Percentiles rank a stretch among this genome's conserved stretches.
These are phyloP conservation scores for Catharus fuscescens DNA, from an alignment of 2,113 vertebrate genomes.

Conservation along the genomic window DNA sequence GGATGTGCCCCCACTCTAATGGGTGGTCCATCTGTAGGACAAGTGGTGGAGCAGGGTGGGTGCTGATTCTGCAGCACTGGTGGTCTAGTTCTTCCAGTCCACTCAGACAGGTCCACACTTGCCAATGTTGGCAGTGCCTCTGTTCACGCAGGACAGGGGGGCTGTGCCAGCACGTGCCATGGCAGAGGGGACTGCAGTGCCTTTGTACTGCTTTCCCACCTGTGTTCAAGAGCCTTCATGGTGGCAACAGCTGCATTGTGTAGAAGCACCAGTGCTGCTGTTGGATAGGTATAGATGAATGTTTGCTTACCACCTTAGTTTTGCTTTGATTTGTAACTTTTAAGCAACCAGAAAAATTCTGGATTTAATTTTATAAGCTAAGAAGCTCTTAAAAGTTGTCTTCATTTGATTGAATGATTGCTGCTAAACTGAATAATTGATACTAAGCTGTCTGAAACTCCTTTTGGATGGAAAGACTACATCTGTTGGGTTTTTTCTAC, in stretches of 20 bases:
- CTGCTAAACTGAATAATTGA: neutral
- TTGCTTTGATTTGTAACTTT: neutral
- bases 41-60: neutral
- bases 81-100: neutral
- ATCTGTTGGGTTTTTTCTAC: neutral
- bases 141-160: neutral
- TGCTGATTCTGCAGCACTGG: neutral
- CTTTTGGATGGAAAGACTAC: neutral
- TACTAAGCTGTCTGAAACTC: neutral
- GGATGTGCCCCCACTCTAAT: neutral
- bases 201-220: neutral
- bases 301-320: neutral
- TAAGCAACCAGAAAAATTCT: neutral
- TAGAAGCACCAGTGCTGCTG: neutral
- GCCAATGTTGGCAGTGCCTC: neutral
- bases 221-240: fast-evolving
- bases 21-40: fast-evolving
- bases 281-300: neutral
- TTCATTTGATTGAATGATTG: neutral
- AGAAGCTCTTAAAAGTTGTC: neutral
- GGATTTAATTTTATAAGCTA: neutral
- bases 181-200: fast-evolving
- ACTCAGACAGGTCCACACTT: fast-evolving
- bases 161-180: fast-evolving
- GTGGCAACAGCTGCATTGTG: fast-evolving